Evolutionary conservation across 1,140 invertebrate genomes (phyloP).

Genomic region (Zaprionus ghesquierei): DNA sequence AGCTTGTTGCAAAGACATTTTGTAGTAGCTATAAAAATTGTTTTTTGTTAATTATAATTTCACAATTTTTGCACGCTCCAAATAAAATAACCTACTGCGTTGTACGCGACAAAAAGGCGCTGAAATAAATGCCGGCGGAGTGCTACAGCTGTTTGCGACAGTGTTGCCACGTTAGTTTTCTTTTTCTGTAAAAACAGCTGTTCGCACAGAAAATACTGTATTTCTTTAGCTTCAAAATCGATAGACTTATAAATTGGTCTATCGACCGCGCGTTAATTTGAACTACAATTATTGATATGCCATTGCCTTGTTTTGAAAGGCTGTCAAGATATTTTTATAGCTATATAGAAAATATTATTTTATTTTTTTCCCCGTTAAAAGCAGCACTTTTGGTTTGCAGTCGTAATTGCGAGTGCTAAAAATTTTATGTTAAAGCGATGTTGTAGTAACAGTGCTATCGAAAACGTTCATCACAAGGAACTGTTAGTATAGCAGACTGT

Average conservation of each 20-base stretch:
- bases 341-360: too few relatives aligned
- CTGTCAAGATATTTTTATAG: too few relatives aligned
- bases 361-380: too few relatives aligned
- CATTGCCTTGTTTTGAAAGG: too few relatives aligned
- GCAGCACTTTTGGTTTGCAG: too few relatives aligned
- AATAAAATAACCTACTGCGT: constrained; percentile 2
- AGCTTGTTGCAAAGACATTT: constrained; percentile 66
- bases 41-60: neutral
- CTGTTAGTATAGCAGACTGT: neutral
- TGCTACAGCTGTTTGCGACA: constrained; percentile 40
- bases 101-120: constrained; percentile 36
- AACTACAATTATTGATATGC: too few relatives aligned
- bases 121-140: constrained; percentile 20
- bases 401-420: constrained; percentile 5
- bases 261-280: too few relatives aligned
- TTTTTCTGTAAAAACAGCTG: too few relatives aligned
- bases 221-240: too few relatives aligned
- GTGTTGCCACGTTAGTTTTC: too few relatives aligned
- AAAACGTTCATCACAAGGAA: neutral
- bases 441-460: neutral
- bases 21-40: neutral
- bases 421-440: constrained; percentile 11
- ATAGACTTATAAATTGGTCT: too few relatives aligned
- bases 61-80: neutral
- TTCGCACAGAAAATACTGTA: too few relatives aligned